Evolutionary conservation across 1,140 invertebrate genomes (phyloP).

Genomic region (Periplaneta americana): DNA sequence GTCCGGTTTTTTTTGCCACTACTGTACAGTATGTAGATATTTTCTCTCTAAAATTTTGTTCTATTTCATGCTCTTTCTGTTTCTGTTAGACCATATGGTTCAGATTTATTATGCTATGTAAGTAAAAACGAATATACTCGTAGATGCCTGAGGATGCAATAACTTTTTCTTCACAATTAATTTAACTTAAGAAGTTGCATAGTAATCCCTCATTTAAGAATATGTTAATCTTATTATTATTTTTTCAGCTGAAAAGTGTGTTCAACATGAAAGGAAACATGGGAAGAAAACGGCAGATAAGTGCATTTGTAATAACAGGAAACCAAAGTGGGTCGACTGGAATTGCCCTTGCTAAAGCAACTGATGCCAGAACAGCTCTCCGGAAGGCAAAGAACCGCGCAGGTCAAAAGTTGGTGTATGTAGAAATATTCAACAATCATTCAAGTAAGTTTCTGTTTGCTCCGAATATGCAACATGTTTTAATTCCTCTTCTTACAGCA

Average conservation of each 20-base stretch:
- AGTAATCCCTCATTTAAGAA: neutral
- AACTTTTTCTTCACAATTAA: too few species aligned
- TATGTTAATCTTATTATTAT: neutral
- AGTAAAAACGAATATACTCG: too few species aligned
- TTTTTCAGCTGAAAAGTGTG: constrained; percentile 58
- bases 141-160: too few species aligned
- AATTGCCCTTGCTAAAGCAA: constrained; percentile 66
- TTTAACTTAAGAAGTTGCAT: too few species aligned
- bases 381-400: constrained; percentile 80
- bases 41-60: too few species aligned
- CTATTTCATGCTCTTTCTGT: too few species aligned
- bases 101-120: too few species aligned
- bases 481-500: too few species aligned
- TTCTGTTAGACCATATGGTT: too few species aligned
- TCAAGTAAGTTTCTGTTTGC: constrained; percentile 68
- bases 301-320: constrained; percentile 74
- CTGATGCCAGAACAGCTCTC: constrained; percentile 56
- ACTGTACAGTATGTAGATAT: too few species aligned
- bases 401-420: constrained; percentile 76
- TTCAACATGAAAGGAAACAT: constrained; percentile 80
- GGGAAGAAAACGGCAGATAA: constrained; percentile 64
- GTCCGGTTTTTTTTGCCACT: too few species aligned
- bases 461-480: too few species aligned
- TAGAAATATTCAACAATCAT: constrained; percentile 75
- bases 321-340: constrained; percentile 85